Evolutionary conservation across 2,797 vertebrate genomes (phyloP), one percentile per base, ranked within the genome.

Genomic region (Periparus ater): DNA sequence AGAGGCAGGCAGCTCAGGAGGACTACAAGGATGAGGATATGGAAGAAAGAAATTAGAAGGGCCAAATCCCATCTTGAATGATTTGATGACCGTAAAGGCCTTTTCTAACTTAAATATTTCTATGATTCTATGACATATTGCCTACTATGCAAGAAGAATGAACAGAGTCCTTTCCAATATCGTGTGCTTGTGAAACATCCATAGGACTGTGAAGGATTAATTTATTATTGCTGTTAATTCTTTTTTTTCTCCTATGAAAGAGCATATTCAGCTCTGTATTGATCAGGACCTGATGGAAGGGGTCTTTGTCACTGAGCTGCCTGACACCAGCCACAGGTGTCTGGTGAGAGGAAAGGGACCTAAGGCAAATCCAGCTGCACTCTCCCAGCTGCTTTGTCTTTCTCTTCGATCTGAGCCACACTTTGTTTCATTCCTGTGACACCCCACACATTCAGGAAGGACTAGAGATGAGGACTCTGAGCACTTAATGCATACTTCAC

Each of bases 211-310:
- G 51, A 82, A 85, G 25, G 36, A 70, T 82, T 89, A 19, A 82
- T 93, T 92, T 88, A 63, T 36, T 89, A n/a, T 89, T 80, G 54
- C 22, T 80, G 25, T 38, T 89, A 77, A 50, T 85, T 83, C n/a
- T 50, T 54, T 61, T 27, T 80, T 44, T 51, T 14, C 16, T 3
- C 3, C 17, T 30, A n/a, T 77, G 65, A 47, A 92, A 62, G 14
- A 80, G 6, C 53, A 54, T 65, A 80, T 88, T 80, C 53, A 82
- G 27, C 50, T 93, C 42, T 80, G 36, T 48, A 58, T 74, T 11
- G 45, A 68, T 58, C 51, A 80, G 61, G 42, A 58, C 47, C n/a
- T 42, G 38, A 61, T 38, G 79, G 72, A 88, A 88, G 47, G 32
- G 70, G 21, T 48, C 48, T 83, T 81, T 75, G 19, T 73, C 82